phyloP scores from a whole-genome alignment of 2,888 invertebrate species.

The Hydrotaea cyrtoneurina region DNA sequence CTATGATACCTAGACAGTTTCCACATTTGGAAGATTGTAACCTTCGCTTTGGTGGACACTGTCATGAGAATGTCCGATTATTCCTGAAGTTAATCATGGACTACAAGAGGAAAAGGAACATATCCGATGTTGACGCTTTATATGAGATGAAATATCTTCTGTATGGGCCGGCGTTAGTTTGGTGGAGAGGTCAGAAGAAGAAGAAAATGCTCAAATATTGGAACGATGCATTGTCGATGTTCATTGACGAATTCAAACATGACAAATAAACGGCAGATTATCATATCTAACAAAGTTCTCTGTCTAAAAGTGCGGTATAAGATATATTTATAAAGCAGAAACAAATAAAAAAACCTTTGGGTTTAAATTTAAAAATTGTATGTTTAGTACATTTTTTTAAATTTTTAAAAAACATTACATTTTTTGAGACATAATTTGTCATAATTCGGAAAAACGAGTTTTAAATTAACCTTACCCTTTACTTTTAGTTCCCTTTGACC shows the following conservation, averaged over 20 bases:
- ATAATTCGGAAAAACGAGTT: no score
- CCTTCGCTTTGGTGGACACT: not conserved
- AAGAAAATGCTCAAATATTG: not conserved
- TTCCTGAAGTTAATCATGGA: not conserved
- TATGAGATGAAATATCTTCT: not conserved
- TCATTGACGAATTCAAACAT: not conserved
- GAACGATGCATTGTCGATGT: not conserved
- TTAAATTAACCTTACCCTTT: no score
- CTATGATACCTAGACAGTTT: not conserved
- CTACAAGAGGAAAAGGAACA: not conserved
- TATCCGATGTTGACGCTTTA: not conserved
- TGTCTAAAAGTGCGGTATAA: no score
- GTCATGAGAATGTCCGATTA: not conserved
- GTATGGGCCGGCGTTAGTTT: conserved; percentile 4
- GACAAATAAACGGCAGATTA: no score
- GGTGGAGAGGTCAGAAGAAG: conserved; percentile 17
- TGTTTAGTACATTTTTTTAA: no score
- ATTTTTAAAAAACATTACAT: no score
- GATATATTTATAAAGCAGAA: no score
- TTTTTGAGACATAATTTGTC: no score
- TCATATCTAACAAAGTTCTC: no score
- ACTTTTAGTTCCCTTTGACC: no score
- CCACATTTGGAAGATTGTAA: not conserved
- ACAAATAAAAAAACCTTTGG: no score
- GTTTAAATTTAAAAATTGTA: no score